These are phyloP conservation scores for Heterodera filipjevi DNA, from an alignment of 2,888 invertebrate species.

Conservation along the genomic window DNA sequence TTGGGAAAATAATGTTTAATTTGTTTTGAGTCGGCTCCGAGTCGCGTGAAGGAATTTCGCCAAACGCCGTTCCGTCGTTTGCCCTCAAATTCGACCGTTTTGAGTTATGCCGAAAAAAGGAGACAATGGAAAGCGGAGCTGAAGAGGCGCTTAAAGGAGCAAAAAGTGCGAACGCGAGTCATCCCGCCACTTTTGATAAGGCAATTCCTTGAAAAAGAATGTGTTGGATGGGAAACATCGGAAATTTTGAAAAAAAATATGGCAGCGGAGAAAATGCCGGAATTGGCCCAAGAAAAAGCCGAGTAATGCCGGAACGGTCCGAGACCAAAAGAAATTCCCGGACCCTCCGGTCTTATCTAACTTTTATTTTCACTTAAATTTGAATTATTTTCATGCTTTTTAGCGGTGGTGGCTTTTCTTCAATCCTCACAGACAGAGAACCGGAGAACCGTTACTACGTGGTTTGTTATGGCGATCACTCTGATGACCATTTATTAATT, in stretches of 20 bases:
- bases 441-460: conserved; percentile 36
- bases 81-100: conserved; percentile 25
- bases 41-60: conserved; percentile 38
- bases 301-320: too few relatives aligned
- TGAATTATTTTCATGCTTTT: too few relatives aligned
- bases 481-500: not conserved
- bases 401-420: conserved; percentile 1
- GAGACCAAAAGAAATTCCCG: too few relatives aligned
- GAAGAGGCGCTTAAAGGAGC: conserved; percentile 36
- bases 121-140: conserved; percentile 46
- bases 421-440: not conserved
- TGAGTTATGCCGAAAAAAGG: conserved; percentile 45
- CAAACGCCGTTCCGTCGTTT: conserved; percentile 43
- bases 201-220: conserved; percentile 20
- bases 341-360: too few relatives aligned
- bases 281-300: too few relatives aligned
- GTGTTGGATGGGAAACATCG: too few relatives aligned
- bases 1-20: not conserved
- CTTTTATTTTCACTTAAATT: too few relatives aligned
- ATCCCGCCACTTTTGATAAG: conserved; percentile 20
- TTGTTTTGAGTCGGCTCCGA: conserved; percentile 22
- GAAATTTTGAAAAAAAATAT: too few relatives aligned
- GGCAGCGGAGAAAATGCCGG: too few relatives aligned
- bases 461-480: not conserved
- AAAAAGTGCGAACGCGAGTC: conserved; percentile 11